These are phyloP conservation scores for Drosophila flavopinicola DNA, from an alignment of 2,888 invertebrate species.

Conservation along the genomic window DNA sequence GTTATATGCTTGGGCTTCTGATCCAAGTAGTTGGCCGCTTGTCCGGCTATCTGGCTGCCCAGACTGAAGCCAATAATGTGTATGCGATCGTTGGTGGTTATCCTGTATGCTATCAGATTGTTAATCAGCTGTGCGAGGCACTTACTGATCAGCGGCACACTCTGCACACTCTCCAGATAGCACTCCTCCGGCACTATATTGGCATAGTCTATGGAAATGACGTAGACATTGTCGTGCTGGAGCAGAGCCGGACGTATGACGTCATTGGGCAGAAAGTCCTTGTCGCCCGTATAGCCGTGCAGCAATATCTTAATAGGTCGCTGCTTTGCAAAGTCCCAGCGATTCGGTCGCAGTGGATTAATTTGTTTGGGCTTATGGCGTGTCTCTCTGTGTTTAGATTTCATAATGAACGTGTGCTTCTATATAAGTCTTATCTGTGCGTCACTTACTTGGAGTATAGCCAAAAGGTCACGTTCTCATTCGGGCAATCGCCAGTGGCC, in stretches of 20 bases:
- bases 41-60: slow-evolving; percentile 87
- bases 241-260: slow-evolving; percentile 87
- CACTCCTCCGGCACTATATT: slow-evolving; percentile 86
- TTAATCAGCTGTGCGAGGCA: no score
- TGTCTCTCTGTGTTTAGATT: slow-evolving; percentile 45
- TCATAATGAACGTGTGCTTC: background rate
- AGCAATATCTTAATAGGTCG: slow-evolving; percentile 85
- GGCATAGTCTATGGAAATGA: slow-evolving; percentile 87
- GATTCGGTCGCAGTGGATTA: slow-evolving; percentile 64
- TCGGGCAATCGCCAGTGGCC: slow-evolving; percentile 84
- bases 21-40: slow-evolving; percentile 84
- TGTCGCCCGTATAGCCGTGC: slow-evolving; percentile 87
- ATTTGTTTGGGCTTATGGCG: slow-evolving; percentile 85
- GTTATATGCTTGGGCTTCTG: slow-evolving; percentile 84
- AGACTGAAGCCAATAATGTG: slow-evolving; percentile 88
- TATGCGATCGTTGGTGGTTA: no score
- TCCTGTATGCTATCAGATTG: no score
- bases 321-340: slow-evolving; percentile 51
- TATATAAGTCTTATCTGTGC: background rate
- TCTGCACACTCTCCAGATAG: slow-evolving; percentile 86
- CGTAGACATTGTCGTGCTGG: slow-evolving; percentile 85
- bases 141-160: no score
- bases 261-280: slow-evolving; percentile 86
- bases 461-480: slow-evolving; percentile 87
- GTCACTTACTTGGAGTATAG: slow-evolving; percentile 86